Conservation (phyloP, 2,113 vertebrate genomes). For the Heterotilapia buettikoferi region DNA sequence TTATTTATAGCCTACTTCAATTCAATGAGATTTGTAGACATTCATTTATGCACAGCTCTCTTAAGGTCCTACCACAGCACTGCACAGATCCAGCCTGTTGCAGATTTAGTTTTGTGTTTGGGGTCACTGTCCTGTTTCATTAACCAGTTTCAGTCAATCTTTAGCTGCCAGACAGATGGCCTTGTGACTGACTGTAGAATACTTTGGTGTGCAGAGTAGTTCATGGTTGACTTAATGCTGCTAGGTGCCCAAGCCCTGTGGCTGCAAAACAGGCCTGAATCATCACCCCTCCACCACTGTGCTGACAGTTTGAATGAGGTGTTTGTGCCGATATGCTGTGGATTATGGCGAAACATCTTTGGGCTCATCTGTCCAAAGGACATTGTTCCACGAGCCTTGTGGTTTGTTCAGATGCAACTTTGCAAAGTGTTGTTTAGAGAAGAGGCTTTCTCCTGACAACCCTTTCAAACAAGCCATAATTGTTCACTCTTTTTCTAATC, state of each 20-base stretch:
- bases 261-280: fast-evolving
- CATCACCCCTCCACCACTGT: neutral
- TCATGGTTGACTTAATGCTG: neutral
- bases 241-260: no score
- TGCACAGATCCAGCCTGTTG: no score
- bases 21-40: no score
- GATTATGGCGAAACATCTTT: neutral
- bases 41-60: no score
- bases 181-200: neutral
- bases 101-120: no score
- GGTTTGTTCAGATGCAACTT: fast-evolving
- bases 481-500: neutral
- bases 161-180: neutral
- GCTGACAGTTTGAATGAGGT: no score
- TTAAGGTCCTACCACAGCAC: no score
- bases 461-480: neutral
- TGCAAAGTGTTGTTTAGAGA: neutral
- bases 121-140: no score
- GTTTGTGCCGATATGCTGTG: neutral
- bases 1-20: no score
- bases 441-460: neutral
- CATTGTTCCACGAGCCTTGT: neutral
- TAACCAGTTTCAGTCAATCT: no score
- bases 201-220: neutral
- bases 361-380: neutral